Conservation (phyloP, 2,113 vertebrate species). For the Apodemus speciosus region DNA sequence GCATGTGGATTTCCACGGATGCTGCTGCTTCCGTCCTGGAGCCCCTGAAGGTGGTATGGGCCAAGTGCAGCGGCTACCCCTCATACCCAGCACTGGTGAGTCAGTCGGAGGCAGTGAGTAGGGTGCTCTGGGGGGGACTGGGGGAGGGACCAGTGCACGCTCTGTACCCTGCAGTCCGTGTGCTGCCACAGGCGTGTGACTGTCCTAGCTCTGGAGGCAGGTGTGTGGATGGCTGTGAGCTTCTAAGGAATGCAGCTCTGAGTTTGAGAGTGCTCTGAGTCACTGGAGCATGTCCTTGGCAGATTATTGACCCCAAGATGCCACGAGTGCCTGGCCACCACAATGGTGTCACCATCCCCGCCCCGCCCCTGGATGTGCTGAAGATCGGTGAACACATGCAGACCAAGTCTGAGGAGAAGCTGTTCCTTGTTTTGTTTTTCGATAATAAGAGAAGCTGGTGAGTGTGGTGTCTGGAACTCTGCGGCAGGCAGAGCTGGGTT, state of each 20-base stretch:
- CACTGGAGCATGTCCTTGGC: background rate
- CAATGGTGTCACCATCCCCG: slow-evolving; percentile 97
- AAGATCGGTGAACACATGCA: slow-evolving; percentile 98
- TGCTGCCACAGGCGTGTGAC: background rate
- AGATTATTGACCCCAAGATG: slow-evolving; percentile 99
- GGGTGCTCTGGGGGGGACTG: background rate
- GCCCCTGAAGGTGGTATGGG: slow-evolving; percentile 98
- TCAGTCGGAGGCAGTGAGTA: background rate
- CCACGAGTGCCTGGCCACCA: slow-evolving; percentile 96
- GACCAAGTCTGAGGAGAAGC: slow-evolving; percentile 95
- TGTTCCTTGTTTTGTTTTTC: slow-evolving; percentile 97
- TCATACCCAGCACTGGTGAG: slow-evolving; percentile 97
- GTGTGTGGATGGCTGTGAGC: background rate
- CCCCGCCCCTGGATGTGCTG: slow-evolving; percentile 95
- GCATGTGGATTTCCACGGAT: slow-evolving; percentile 97
- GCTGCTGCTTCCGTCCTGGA: slow-evolving; percentile 94
- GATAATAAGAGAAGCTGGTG: slow-evolving; percentile 99
- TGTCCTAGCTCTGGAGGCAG: background rate
- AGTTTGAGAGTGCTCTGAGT: background rate
- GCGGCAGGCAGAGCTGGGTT: background rate
- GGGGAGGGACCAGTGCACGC: background rate
- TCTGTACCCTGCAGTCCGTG: background rate
- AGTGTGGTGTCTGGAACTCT: slow-evolving; percentile 66
- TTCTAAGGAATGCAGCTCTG: too few relatives aligned
- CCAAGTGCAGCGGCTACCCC: slow-evolving; percentile 99